phyloP scores from a whole-genome alignment of 64 coral and sea anemone species.

The Montipora efflorescens region DNA sequence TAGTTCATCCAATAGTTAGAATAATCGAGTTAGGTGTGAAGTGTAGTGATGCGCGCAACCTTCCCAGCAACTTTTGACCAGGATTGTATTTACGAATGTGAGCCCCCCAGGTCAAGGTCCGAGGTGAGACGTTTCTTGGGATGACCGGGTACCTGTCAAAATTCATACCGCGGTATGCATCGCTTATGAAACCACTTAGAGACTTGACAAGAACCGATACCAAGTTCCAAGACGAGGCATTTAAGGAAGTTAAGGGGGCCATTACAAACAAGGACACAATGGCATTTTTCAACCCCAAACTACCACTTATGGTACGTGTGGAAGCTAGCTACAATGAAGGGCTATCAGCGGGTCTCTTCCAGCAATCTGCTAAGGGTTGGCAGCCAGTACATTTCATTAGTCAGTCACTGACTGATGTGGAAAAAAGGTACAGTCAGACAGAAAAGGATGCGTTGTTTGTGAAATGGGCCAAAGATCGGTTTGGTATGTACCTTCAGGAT shows the following conservation, averaged over 20 bases:
- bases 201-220: conserved; percentile 46
- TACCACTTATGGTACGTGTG: conserved; percentile 34
- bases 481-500: conserved; percentile 59
- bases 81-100: background rate
- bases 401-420: conserved; percentile 21
- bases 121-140: conserved; percentile 66
- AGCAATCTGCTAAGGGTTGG: conserved; percentile 29
- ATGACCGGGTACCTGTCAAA: conserved; percentile 59
- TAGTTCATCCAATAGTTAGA: no score
- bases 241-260: conserved; percentile 48
- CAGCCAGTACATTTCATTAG: conserved; percentile 75
- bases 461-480: conserved; percentile 63
- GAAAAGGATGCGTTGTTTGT: conserved; percentile 63
- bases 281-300: conserved; percentile 56
- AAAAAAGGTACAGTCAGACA: conserved; percentile 62
- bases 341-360: conserved; percentile 6
- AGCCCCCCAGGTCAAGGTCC: conserved; percentile 4
- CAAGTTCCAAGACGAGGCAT: conserved; percentile 49
- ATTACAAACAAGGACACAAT: conserved; percentile 48
- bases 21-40: no score
- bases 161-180: conserved; percentile 35
- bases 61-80: no score
- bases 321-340: conserved; percentile 63
- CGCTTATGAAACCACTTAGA: conserved; percentile 18
- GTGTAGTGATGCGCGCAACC: no score